These are phyloP conservation scores for Cerastoderma edule DNA, from an alignment of 2,888 invertebrate species.

Conservation along the genomic window DNA sequence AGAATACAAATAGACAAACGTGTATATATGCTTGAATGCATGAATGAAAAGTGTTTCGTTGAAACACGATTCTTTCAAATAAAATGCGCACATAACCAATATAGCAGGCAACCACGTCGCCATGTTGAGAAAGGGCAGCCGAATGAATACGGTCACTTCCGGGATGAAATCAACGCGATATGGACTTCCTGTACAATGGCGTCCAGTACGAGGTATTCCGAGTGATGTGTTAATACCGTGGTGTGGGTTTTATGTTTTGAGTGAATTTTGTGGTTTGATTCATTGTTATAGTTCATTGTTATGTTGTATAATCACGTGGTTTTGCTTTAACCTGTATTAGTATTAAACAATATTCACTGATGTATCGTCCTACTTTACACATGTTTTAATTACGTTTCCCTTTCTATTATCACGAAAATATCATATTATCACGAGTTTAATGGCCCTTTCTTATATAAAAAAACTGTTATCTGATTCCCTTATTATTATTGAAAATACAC, in stretches of 20 bases:
- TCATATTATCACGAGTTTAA: too few relatives aligned
- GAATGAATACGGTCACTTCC: slow-evolving; percentile 40
- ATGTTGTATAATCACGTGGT: too few relatives aligned
- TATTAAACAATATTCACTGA: neutral
- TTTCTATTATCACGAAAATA: too few relatives aligned
- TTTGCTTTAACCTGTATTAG: neutral
- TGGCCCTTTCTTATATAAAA: too few relatives aligned
- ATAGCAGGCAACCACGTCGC: neutral
- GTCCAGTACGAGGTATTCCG: slow-evolving; percentile 35
- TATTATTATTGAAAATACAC: too few relatives aligned
- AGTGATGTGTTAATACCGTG: neutral
- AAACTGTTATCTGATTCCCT: too few relatives aligned
- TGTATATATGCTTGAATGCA: neutral
- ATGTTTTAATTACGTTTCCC: too few relatives aligned
- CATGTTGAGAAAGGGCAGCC: slow-evolving; percentile 33
- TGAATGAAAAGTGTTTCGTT: neutral
- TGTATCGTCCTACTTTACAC: neutral
- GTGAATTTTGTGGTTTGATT: too few relatives aligned
- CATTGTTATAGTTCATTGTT: too few relatives aligned
- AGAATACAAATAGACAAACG: too few relatives aligned
- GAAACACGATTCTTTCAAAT: neutral
- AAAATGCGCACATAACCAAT: neutral
- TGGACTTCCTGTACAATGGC: slow-evolving; percentile 44
- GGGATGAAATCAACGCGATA: slow-evolving; percentile 40
- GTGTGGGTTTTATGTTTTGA: neutral